Percentiles rank a stretch among this genome's conserved stretches.
Conservation (phyloP, 1,140 invertebrate genomes). For the Popillia japonica region DNA sequence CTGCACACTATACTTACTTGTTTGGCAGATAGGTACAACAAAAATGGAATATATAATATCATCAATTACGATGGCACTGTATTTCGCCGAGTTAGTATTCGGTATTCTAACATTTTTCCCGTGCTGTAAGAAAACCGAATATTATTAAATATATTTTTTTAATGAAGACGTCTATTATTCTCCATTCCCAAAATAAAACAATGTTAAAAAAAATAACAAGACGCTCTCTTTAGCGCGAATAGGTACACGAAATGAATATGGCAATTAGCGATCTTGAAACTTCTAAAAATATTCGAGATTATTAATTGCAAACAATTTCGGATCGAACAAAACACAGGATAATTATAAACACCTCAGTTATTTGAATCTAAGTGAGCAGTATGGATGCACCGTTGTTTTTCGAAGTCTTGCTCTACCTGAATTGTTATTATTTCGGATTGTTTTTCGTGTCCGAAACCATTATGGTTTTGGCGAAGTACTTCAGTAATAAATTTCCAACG, state of each 20-base stretch:
- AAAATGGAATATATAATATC: conserved; percentile 48
- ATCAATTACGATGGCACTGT: conserved; percentile 41
- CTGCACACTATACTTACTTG: conserved; percentile 44
- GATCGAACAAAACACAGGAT: conserved; percentile 5
- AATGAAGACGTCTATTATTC: neutral
- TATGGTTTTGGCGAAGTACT: conserved; percentile 47
- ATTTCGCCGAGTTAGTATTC: conserved; percentile 43
- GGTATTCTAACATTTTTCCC: conserved; percentile 44
- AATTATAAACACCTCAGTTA: conserved; percentile 23
- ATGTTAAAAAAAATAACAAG: neutral
- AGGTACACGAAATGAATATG: neutral
- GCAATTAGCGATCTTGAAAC: conserved; percentile 19
- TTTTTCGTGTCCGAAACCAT: conserved; percentile 43
- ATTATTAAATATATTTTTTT: conserved; percentile 39
- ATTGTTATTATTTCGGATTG: conserved; percentile 47
- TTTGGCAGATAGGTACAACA: conserved; percentile 43
- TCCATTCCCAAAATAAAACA: neutral
- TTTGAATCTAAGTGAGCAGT: neutral
- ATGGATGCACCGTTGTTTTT: conserved; percentile 49
- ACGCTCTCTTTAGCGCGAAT: neutral
- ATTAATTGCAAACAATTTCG: conserved; percentile 38
- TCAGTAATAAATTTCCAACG: conserved; percentile 40
- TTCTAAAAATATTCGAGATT: conserved; percentile 40
- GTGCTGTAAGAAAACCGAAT: conserved; percentile 45
- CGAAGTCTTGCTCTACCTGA: conserved; percentile 48